These are phyloP conservation scores for Actinemys pallida DNA, from an alignment of 2,113 vertebrate genomes.

Conservation along the genomic window DNA sequence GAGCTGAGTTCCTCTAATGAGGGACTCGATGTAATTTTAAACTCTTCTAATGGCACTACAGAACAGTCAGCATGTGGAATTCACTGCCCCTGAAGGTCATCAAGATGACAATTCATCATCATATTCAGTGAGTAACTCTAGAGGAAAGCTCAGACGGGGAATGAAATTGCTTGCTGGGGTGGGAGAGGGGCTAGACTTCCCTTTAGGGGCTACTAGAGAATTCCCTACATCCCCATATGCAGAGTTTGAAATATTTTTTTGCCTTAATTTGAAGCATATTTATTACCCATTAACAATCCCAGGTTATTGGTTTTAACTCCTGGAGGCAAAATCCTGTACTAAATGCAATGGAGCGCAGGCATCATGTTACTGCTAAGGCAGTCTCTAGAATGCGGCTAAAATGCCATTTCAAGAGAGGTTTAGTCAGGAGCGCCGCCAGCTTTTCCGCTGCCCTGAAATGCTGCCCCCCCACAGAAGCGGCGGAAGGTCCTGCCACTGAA, in stretches of 20 bases:
- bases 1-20: not conserved
- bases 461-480: no score
- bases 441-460: no score
- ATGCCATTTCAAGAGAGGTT: not conserved
- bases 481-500: no score
- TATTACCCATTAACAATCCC: not conserved
- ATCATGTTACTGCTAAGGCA: conserved; percentile 31
- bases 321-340: not conserved
- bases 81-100: not conserved
- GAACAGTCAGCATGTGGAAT: not conserved
- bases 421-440: no score
- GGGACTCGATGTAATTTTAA: conserved; percentile 52
- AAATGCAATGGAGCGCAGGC: not conserved
- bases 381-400: not conserved
- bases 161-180: not conserved
- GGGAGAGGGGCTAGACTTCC: not conserved
- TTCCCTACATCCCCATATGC: not conserved
- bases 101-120: not conserved
- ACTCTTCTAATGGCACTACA: not conserved
- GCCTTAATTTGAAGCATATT: not conserved
- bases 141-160: not conserved
- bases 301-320: conserved; percentile 4
- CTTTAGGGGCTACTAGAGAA: not conserved
- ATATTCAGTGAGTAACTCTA: conserved; percentile 28
- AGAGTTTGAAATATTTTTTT: not conserved